Conservation (phyloP, 2,797 vertebrate genomes). For the Paguma larvata region DNA sequence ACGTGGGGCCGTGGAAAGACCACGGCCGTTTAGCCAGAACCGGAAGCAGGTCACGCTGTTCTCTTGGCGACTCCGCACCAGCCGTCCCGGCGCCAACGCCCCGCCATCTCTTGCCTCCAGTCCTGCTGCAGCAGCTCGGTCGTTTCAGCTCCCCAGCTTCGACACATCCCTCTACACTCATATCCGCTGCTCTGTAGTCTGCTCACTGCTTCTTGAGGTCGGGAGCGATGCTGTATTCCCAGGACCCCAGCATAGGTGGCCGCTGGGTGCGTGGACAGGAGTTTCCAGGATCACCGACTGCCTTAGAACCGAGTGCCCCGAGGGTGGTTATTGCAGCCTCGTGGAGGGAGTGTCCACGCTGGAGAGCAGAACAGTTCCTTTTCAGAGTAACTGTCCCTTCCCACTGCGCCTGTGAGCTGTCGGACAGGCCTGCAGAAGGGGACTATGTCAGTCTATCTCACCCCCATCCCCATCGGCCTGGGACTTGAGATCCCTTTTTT, state of each 20-base stretch:
- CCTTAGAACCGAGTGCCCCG: not conserved
- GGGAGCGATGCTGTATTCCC: not conserved
- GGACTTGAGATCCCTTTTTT: not conserved
- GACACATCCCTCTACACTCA: not conserved
- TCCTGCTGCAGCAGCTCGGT: fast-evolving
- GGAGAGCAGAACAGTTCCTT: not conserved
- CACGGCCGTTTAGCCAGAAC: not conserved
- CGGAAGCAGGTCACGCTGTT: not conserved
- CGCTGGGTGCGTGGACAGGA: not conserved
- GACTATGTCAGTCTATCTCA: fast-evolving
- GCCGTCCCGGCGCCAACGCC: fast-evolving
- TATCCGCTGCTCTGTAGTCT: not conserved
- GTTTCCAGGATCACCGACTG: not conserved
- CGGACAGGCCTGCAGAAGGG: no score
- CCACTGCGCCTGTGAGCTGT: not conserved
- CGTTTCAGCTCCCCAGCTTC: not conserved
- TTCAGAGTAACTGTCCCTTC: not conserved
- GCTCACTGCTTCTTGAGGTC: not conserved
- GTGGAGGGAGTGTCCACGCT: not conserved
- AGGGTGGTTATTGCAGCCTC: not conserved
- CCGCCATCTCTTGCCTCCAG: not conserved
- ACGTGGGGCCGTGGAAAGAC: not conserved
- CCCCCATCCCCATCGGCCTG: not conserved
- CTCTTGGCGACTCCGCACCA: not conserved
- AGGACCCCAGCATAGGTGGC: not conserved